phyloP scores from a whole-genome alignment of 2,797 vertebrate species.

The Scolopax bukidnonensis region DNA sequence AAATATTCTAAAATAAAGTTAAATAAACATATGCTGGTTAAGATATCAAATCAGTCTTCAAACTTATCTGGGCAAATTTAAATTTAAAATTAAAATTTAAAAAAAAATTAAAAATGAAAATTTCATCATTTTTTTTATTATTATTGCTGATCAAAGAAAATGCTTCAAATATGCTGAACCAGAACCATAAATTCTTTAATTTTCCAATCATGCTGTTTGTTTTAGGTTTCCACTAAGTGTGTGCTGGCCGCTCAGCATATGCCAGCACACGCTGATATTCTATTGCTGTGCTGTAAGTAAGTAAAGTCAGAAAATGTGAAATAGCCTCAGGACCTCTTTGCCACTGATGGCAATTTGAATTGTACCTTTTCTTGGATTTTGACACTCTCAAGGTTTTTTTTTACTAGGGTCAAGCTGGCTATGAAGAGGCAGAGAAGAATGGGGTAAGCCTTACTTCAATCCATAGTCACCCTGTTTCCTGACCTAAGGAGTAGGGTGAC shows the following conservation, averaged over 20 bases:
- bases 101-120: not conserved
- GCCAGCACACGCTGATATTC: not conserved
- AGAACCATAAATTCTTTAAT: not conserved
- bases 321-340: not conserved
- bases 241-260: not conserved
- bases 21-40: not conserved
- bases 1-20: not conserved
- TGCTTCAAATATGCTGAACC: not conserved
- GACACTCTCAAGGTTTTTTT: not conserved
- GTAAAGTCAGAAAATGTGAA: not conserved
- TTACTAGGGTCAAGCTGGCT: not conserved
- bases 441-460: not conserved
- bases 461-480: not conserved
- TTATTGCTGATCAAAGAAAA: not conserved
- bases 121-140: not conserved
- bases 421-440: not conserved
- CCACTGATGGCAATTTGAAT: not conserved
- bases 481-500: not conserved
- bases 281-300: not conserved
- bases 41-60: not conserved
- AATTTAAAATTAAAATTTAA: not conserved
- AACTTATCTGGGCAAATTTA: not conserved
- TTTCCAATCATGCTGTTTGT: not conserved
- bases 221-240: not conserved
- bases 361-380: not conserved